phyloP scores from a whole-genome alignment of 2,797 vertebrate species.

The Eurystomus glaucurus region DNA sequence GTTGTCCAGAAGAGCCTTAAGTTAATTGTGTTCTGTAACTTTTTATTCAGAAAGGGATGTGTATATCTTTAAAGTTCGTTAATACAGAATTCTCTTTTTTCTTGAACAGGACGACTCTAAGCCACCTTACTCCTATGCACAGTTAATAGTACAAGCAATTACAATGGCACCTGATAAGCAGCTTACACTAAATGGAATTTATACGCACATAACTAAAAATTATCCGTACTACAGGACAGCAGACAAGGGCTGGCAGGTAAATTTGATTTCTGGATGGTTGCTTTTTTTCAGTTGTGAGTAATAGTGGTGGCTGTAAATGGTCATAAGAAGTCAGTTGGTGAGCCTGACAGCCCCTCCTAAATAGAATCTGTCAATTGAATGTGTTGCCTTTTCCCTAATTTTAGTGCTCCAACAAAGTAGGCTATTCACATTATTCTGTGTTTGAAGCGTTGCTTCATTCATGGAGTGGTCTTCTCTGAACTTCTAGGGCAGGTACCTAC shows the following conservation, averaged over 20 bases:
- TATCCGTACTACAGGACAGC: slow-evolving; percentile 98
- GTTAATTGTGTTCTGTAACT: neutral
- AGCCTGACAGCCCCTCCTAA: neutral
- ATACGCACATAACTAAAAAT: slow-evolving; percentile 98
- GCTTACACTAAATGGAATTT: slow-evolving; percentile 97
- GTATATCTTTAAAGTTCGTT: neutral
- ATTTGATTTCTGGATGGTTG: neutral
- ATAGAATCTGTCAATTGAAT: neutral
- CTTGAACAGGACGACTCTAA: slow-evolving; percentile 93
- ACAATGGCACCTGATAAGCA: slow-evolving; percentile 97
- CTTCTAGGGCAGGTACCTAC: neutral
- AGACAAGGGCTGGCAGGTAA: slow-evolving; percentile 99
- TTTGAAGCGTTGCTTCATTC: neutral
- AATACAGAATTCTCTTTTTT: neutral
- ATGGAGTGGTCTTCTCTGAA: neutral
- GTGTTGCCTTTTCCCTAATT: neutral
- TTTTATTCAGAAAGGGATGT: neutral
- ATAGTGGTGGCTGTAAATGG: neutral
- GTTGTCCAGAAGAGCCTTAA: rapidly evolving
- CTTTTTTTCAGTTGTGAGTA: neutral
- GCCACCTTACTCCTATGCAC: slow-evolving; percentile 97
- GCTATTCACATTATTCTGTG: neutral
- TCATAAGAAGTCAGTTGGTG: neutral
- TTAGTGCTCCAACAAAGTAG: neutral
- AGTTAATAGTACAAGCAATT: slow-evolving; percentile 98